A percentile compares a stretch with the other conserved stretches of the same genome.
phyloP scores from a whole-genome alignment of 2,888 invertebrate genomes.

The Morpho achilles region DNA sequence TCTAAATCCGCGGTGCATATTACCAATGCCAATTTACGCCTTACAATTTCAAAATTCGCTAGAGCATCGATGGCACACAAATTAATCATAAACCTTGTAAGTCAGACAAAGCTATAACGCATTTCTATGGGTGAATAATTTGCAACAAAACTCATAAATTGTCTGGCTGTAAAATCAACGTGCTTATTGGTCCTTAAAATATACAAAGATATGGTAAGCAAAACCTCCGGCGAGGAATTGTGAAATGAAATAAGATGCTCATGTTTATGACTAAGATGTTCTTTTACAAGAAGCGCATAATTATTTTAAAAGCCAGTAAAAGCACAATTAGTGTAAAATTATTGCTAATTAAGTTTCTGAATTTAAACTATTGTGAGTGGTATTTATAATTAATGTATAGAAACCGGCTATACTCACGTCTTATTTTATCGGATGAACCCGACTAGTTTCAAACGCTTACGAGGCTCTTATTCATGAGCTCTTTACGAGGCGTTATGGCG shows the following conservation, averaged over 20 bases:
- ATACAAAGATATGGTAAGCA: conserved; percentile 22
- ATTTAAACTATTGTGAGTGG: too few species aligned
- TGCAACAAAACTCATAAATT: conserved; percentile 24
- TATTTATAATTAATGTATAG: too few species aligned
- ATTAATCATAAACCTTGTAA: conserved; percentile 25
- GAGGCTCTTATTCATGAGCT: too few species aligned
- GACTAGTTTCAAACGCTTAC: too few species aligned
- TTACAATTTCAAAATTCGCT: conserved; percentile 17
- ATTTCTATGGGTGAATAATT: conserved; percentile 24
- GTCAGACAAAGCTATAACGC: conserved; percentile 19
- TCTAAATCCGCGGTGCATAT: not conserved
- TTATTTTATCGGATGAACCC: too few species aligned
- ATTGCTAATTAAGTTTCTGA: too few species aligned
- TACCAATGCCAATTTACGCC: conserved; percentile 2
- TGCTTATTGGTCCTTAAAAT: conserved; percentile 11
- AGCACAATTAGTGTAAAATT: too few species aligned
- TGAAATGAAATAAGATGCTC: not conserved
- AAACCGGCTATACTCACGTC: too few species aligned
- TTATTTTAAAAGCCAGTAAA: too few species aligned
- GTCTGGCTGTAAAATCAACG: conserved; percentile 16
- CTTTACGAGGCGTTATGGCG: too few species aligned
- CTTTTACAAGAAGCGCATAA: not conserved
- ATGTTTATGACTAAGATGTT: not conserved
- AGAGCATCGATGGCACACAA: conserved; percentile 14
- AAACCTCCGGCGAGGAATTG: not conserved